Evolutionary conservation across 2,888 invertebrate species (phyloP), one percentile per base, ranked within the genome.

Genomic region (Luffia ferchaultella): DNA sequence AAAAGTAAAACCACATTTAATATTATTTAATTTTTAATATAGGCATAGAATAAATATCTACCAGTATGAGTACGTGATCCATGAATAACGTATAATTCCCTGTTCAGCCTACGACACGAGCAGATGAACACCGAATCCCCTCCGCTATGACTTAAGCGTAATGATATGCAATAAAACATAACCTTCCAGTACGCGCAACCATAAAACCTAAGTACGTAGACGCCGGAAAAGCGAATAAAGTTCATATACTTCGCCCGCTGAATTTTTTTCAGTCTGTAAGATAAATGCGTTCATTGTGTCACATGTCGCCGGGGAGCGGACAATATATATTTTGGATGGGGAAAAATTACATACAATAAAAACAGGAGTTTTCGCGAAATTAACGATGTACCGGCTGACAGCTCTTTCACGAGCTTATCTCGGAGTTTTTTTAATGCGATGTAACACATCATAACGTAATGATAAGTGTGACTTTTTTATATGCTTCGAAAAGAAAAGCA

Each of bases 341-440:
- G 46, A 53, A 53, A 76, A 74, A 75, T 72, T 71, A 64, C 68
- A 60, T 59, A 70, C 71, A 73, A 74, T 74, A 77, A 78, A 79
- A 80, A 76, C 67, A 71, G 66, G 74, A 75, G 61, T 64, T 69
- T 63, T 62, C 61, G 61, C 62, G 58, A 76, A 77, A 80, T 80
- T 79, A 79, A 79, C 78, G 78, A 79, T 73, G 76, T 76, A 68
- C 62, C 69, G 72, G 77, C 75, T 74, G 79, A 78, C 78, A 76
- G 77, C 56, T 56, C 59, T 62, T 60, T 61, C 62, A 63, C 30
- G 62, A 63, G 73, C 76, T 78, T 78, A 79, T 79, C 78, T 77
- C 60, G 60, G 60, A 60, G 59, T 63, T 68, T 68, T 73, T 68
- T 73, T 75, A 76, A 73, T 72, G 74, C 68, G 58, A 58, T 59